Evolutionary conservation across 2,797 vertebrate genomes (phyloP).

Genomic region (Enteromius viviparus): DNA sequence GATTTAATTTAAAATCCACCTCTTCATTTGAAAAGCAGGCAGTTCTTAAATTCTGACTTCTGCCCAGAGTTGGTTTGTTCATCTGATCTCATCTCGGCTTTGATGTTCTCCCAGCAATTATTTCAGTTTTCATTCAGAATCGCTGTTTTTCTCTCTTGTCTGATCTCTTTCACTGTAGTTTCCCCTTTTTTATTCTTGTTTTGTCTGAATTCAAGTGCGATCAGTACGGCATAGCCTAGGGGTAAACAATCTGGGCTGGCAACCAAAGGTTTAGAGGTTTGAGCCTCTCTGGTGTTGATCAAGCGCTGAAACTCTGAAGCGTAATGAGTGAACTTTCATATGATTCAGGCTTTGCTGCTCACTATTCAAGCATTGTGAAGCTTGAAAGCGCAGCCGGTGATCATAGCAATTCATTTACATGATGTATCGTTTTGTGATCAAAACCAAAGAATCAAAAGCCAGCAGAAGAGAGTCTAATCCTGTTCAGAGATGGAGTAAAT

Average conservation of each 20-base stretch:
- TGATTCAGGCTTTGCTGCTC: background rate
- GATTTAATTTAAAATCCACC: background rate
- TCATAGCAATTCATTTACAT: background rate
- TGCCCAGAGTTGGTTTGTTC: conserved; percentile 32
- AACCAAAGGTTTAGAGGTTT: background rate
- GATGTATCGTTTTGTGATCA: conserved; percentile 10
- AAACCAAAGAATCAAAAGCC: background rate
- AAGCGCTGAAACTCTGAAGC: background rate
- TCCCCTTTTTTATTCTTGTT: background rate
- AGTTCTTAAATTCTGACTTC: background rate
- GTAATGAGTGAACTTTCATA: background rate
- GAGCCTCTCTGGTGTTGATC: background rate
- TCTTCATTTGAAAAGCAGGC: background rate
- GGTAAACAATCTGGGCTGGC: background rate
- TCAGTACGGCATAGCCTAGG: background rate
- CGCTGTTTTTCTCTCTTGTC: background rate
- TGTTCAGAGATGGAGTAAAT: background rate
- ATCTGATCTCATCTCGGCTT: conserved; percentile 32
- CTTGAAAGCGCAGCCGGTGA: background rate
- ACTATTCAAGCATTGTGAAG: background rate
- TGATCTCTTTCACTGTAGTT: background rate
- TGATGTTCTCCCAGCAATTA: conserved; percentile 6
- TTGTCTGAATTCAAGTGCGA: background rate
- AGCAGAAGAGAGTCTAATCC: background rate
- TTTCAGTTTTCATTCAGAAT: conserved; percentile 1